These are phyloP conservation scores for Dendroctonus valens DNA, from an alignment of 1,140 invertebrate genomes.

Conservation along the genomic window DNA sequence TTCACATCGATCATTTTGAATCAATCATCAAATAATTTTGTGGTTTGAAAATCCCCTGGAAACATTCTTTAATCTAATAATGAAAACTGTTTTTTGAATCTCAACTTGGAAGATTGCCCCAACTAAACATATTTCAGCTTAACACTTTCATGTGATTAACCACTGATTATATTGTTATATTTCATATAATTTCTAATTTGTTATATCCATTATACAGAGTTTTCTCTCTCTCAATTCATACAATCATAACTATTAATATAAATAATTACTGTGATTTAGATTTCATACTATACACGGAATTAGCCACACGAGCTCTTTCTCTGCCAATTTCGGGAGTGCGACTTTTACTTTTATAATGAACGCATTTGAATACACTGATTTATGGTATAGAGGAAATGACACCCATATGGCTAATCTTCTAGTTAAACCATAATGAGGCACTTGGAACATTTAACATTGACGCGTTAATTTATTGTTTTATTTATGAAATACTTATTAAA, in stretches of 20 bases:
- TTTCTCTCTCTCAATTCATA: too few species aligned
- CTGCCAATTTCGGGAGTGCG: background rate
- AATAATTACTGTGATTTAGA: background rate
- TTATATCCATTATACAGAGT: too few species aligned
- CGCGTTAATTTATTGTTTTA: background rate
- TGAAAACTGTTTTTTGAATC: too few species aligned
- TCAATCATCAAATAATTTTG: too few species aligned
- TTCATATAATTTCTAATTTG: background rate
- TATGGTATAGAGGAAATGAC: background rate
- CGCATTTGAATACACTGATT: background rate
- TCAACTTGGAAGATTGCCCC: too few species aligned
- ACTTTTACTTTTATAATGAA: slow-evolving; percentile 5
- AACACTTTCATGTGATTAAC: background rate
- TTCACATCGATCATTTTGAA: too few species aligned
- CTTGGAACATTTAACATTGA: background rate
- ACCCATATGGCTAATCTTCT: background rate
- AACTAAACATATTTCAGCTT: background rate
- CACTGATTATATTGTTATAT: background rate
- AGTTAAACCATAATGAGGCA: background rate
- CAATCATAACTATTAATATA: background rate
- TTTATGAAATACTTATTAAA: background rate
- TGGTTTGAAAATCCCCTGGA: too few species aligned
- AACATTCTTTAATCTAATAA: too few species aligned
- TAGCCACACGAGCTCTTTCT: background rate
- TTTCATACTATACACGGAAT: background rate